Base-by-base conservation (phyloP, 1,140 invertebrate genomes). In the Galleria mellonella region DNA sequence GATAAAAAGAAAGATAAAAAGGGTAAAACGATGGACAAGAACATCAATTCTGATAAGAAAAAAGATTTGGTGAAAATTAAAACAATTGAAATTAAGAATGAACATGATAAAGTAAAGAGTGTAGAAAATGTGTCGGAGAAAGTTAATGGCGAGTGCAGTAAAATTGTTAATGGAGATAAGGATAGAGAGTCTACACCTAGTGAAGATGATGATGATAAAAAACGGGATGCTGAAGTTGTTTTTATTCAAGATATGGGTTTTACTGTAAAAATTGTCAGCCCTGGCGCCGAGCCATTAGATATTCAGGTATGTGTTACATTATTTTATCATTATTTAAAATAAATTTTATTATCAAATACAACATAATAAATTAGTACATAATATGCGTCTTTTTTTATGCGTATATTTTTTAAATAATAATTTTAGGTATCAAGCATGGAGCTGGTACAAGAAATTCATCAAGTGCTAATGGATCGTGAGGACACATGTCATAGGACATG, bases 401-500 rank as follows among this genome's bases (percentile, higher is more conserved):
- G n/a, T 23, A 23, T 3, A 23, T 23, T 3, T 23, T 23, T 6
- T 23, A 3, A 23, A 23, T 6, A 51, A 44, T 17, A 28, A 48
- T 61, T 37, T 32, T 55, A 94, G 93, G 95, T 99, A 1, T 98
- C 96, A 9, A 97, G 96, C 71, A 97, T 98, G 94, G 98, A 99
- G 81, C 86, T 99, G 30, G 97, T 99, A 0, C 98, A 99, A 89
- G 98, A 99, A 89, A 98, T 99, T 39, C 97, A 99, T 79, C 97
- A 99, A 84, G 88, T 99, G 38, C 86, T 99, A 6, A 98, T 99
- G 96, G 98, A 99, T 75, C 88, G 97, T 27, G 97, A 99, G 82
- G 97, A 99, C 70, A 98, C 97, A 0, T 99, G 98, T 70, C 97
- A 98, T 68, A 88, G 97, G 14, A 99, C 98, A 1, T 99, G 98